Evolutionary conservation across 2,888 invertebrate species (phyloP), one percentile per base, ranked within the genome.

Genomic region (Pandemis cinnamomeana): DNA sequence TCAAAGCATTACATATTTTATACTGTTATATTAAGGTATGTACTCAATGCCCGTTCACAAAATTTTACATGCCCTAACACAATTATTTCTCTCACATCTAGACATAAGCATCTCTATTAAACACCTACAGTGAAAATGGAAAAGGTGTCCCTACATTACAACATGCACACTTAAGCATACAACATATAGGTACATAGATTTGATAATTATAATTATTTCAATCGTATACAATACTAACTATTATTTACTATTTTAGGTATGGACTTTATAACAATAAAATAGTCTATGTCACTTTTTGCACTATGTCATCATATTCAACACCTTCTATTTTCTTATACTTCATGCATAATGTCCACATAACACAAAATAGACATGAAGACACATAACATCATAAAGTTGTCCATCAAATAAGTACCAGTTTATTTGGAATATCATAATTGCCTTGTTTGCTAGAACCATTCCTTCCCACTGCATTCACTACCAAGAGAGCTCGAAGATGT

Each of bases 341-440:
- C 76, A 75, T 75, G 75, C 55, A 55, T 20, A 55, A 55, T 55
- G 80, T 76, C 78, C 81, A 82, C 82, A 83, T 83, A 80, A 86
- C 84, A 89, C 82, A 82, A 77, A 82, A 81, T 78, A 80, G 81
- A 83, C 81, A 84, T 81, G 78, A 77, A 80, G 79, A 81, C 83
- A 83, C 80, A 71, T 77, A 77, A 77, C 71, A 78, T 53, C 42
- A 80, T 75, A 83, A 81, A 85, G 81, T 83, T 83, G 86, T 87
- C 84, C 84, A 83, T 86, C 72, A 78, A 77, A 80, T 80, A 78
- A 78, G 82, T 67, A 55, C 75, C 78, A 82, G 80, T 80, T 80
- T 78, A 80, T 80, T 83, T 79, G 80, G 76, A 80, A 80, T 83
- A 72, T 71, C 63, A 5, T 78, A 84, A 87, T 87, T 89, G 87